These are phyloP conservation scores for Heterodera carotae DNA, from an alignment of 1,140 invertebrate species.

Conservation along the genomic window DNA sequence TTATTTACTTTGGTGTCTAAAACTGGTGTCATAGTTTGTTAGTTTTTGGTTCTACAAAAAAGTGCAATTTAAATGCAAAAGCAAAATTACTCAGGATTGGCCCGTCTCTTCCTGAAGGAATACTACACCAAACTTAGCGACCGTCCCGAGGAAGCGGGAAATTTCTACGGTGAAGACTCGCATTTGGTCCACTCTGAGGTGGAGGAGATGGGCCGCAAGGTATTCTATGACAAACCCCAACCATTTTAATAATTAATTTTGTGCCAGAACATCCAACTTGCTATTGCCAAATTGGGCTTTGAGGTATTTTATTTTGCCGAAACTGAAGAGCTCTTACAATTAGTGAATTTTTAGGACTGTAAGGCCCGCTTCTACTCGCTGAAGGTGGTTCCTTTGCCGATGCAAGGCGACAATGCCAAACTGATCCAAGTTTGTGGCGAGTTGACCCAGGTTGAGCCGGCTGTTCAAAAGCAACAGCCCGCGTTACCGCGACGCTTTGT, in stretches of 20 bases:
- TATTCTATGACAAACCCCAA: neutral
- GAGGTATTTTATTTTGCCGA: slow-evolving; percentile 6
- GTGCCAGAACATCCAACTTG: slow-evolving; percentile 28
- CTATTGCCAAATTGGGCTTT: slow-evolving; percentile 33
- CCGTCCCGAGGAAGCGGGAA: slow-evolving; percentile 24
- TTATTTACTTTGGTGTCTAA: too few species aligned
- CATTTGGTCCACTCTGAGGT: slow-evolving; percentile 31
- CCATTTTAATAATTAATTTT: slow-evolving; percentile 8
- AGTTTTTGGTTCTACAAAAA: too few species aligned
- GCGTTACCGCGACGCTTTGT: slow-evolving; percentile 33
- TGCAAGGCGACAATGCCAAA: slow-evolving; percentile 17
- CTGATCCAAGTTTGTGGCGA: slow-evolving; percentile 44
- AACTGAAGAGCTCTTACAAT: too few species aligned
- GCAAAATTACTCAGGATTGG: slow-evolving; percentile 27
- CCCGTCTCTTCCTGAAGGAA: slow-evolving; percentile 25
- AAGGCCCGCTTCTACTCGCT: slow-evolving; percentile 39
- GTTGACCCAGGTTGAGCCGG: slow-evolving; percentile 26
- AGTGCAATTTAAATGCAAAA: too few species aligned
- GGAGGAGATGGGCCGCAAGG: slow-evolving; percentile 38
- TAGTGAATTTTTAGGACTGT: slow-evolving; percentile 17
- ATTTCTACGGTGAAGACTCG: slow-evolving; percentile 42
- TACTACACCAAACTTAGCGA: slow-evolving; percentile 34
- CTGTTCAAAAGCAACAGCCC: neutral
- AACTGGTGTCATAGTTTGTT: too few species aligned
- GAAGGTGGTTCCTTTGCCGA: slow-evolving; percentile 9